Percentiles rank a stretch among this genome's conserved stretches.
Evolutionary conservation across 2,888 invertebrate species (phyloP).

Genomic region (Embidobia sp.): DNA sequence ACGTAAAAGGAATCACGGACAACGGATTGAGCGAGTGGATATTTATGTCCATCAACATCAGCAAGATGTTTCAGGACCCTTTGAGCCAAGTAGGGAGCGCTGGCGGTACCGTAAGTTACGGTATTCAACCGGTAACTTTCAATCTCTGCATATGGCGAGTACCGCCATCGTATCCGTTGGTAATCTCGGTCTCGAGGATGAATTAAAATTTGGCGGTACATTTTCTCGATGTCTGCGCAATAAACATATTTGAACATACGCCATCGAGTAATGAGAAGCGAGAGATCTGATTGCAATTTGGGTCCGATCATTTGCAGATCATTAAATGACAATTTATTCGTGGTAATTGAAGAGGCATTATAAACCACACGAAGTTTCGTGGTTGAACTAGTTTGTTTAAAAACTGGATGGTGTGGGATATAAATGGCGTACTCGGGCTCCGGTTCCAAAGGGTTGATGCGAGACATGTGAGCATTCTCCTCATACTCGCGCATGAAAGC

Average conservation of each 20-base stretch:
- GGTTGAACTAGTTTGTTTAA: not conserved
- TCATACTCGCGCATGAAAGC: too few species aligned
- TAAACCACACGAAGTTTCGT: slow-evolving; percentile 15
- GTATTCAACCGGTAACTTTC: not conserved
- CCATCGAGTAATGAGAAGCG: not conserved
- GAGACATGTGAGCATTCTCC: slow-evolving; percentile 4
- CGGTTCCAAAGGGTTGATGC: not conserved
- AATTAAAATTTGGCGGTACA: slow-evolving; percentile 13
- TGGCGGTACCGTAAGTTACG: slow-evolving; percentile 3
- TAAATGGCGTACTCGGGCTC: not conserved
- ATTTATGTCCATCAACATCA: not conserved
- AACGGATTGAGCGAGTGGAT: not conserved
- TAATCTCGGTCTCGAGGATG: not conserved
- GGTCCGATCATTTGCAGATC: slow-evolving; percentile 6
- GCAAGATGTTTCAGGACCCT: not conserved
- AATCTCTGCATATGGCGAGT: not conserved
- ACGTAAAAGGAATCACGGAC: not conserved
- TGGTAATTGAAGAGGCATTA: slow-evolving; percentile 2
- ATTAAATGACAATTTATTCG: not conserved
- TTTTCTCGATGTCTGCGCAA: slow-evolving; percentile 1
- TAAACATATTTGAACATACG: not conserved
- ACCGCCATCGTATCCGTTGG: slow-evolving; percentile 13
- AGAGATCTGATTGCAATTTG: slow-evolving; percentile 2
- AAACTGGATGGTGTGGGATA: slow-evolving; percentile 13
- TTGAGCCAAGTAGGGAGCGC: not conserved